A percentile compares a stretch with the other conserved stretches of the same genome.
Evolutionary conservation across 2,888 invertebrate genomes (phyloP).

Genomic region (Campoplex capitator): DNA sequence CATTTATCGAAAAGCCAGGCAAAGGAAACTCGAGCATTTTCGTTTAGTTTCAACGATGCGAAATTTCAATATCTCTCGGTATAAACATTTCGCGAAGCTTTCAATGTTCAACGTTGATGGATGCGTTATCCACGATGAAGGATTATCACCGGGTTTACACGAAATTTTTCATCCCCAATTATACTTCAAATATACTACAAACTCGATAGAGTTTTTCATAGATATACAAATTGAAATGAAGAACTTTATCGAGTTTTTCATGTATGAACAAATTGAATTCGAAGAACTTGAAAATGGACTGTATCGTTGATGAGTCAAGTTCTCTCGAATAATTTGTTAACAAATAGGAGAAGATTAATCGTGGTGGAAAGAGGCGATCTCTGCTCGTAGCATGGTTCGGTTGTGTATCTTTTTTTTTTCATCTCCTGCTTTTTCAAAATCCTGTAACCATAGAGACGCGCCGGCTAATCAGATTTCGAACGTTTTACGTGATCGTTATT

Average conservation of each 20-base stretch:
- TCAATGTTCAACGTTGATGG: no score
- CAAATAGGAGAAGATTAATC: not conserved
- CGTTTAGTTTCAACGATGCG: not conserved
- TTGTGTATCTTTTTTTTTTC: not conserved
- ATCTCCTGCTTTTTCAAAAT: not conserved
- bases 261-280: no score
- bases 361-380: not conserved
- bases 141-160: not conserved
- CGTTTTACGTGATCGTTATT: not conserved
- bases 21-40: not conserved
- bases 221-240: no score
- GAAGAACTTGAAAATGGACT: not conserved
- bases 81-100: not conserved
- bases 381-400: not conserved
- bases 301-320: no score
- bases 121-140: no score
- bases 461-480: constrained; percentile 21
- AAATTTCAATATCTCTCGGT: not conserved
- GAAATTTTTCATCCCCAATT: not conserved
- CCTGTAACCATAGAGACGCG: not conserved
- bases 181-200: not conserved
- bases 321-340: not conserved
- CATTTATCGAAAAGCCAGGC: not conserved
- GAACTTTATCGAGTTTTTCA: no score
- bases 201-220: not conserved